Evolutionary conservation across 2,888 invertebrate genomes (phyloP), one percentile per base, ranked within the genome.

Genomic region (Cyclophora albipunctata): DNA sequence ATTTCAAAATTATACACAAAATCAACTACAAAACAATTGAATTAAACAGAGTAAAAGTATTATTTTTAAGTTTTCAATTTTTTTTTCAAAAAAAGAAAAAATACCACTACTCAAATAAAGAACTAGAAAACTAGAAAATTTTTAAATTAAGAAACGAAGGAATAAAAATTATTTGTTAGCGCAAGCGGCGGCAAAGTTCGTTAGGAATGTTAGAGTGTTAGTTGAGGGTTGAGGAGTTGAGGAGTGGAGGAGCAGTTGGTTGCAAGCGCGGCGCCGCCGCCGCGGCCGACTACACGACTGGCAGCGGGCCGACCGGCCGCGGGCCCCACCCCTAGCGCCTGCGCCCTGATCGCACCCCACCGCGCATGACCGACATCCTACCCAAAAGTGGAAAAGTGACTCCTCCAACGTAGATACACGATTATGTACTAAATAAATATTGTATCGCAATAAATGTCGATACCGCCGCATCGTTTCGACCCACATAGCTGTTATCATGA

Each of bases 391-490:
- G 81, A 86, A 86, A 86, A 87, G 87, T 81, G 86, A 88, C 87
- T 88, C 87, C 87, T 88, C 83, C 86, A 82, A 75, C 75, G 75
- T 80, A 87, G 80, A 83, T 84, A 84, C 74, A 83, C 75, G 80
- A 80, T 82, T 87, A 87, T 87, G 75, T 88, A 85, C 81, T 85
- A 84, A 84, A 85, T 81, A 87, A 86, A 86, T 86, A 86, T 81
- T 82, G 78, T 83, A 80, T 73, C 77, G 71, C 71, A 76, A 81
- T 80, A 83, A 73, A 78, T 80, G 68, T 71, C 67, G 66, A 66
- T 72, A 67, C 63, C 60, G 57, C 71, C 72, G 81, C 73, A 81
- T 78, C 71, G 79, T 78, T 80, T 77, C 76, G 76, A 75, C 78
- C 77, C 59, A 75, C 63, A 73, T 80, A 58, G 70, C 68, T 57